Percentiles rank a stretch among this genome's conserved stretches.
These are phyloP conservation scores for Montipora capricornis DNA, from an alignment of 64 coral and sea anemone species.

Conservation along the genomic window DNA sequence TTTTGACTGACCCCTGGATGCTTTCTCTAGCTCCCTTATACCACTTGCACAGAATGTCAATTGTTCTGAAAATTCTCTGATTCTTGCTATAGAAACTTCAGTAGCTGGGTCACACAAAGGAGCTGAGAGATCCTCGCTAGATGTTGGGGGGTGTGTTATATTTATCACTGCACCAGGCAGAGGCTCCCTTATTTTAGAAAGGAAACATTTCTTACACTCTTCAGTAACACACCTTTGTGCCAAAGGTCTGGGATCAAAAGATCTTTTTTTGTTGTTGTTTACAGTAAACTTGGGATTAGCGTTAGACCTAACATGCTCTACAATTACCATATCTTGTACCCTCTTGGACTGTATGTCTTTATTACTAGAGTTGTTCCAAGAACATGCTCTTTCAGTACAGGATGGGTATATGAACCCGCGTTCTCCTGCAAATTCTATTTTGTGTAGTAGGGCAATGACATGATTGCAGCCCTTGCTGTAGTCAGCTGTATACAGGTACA, in stretches of 20 bases:
- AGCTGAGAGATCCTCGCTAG: slow-evolving; percentile 31
- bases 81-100: slow-evolving; percentile 36
- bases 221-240: slow-evolving; percentile 1
- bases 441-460: slow-evolving; percentile 28
- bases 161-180: slow-evolving; percentile 50
- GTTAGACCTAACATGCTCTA: no score
- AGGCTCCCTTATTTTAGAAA: slow-evolving; percentile 9
- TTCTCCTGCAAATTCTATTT: slow-evolving; percentile 34
- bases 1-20: slow-evolving; percentile 45
- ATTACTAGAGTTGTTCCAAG: slow-evolving; percentile 30
- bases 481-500: slow-evolving; percentile 47
- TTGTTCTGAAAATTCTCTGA: slow-evolving; percentile 28
- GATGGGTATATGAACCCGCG: slow-evolving; percentile 18
- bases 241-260: background rate
- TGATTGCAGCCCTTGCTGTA: slow-evolving; percentile 57
- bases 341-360: background rate
- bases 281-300: background rate
- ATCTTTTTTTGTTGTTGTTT: background rate
- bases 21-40: slow-evolving; percentile 73
- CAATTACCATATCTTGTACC: no score
- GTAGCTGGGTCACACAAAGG: slow-evolving; percentile 19
- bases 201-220: slow-evolving; percentile 1
- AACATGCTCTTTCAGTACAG: slow-evolving; percentile 34
- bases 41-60: slow-evolving; percentile 63
- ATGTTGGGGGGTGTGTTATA: slow-evolving; percentile 22